Conservation (phyloP, 2,888 invertebrate genomes). For the Blastobasis lacticolella region DNA sequence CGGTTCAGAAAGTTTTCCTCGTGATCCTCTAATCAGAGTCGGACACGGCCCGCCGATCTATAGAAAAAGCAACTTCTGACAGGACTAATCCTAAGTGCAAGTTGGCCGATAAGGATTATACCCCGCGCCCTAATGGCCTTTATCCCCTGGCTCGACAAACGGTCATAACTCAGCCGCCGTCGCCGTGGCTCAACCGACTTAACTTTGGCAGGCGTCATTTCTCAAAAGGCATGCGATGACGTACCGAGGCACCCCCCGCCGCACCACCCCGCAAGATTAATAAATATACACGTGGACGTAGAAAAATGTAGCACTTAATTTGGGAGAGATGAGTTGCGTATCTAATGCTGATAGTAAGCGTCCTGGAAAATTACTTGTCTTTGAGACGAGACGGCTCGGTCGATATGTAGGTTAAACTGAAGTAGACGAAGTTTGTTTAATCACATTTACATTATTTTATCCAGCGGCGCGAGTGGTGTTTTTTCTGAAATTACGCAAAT, state of each 20-base stretch:
- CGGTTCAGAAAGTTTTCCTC: too few species aligned
- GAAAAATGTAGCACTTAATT: slow-evolving; percentile 71
- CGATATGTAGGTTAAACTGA: neutral
- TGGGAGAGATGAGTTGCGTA: slow-evolving; percentile 58
- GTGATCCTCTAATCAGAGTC: slow-evolving; percentile 62
- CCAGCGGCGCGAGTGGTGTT: too few species aligned
- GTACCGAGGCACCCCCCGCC: slow-evolving; percentile 22
- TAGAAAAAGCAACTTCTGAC: slow-evolving; percentile 69
- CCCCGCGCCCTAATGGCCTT: slow-evolving; percentile 65
- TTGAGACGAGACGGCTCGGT: neutral
- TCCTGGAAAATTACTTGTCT: slow-evolving; percentile 6
- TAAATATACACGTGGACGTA: slow-evolving; percentile 69
- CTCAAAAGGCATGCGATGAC: slow-evolving; percentile 71
- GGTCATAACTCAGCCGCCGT: slow-evolving; percentile 67
- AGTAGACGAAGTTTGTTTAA: neutral
- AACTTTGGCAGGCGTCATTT: slow-evolving; percentile 74
- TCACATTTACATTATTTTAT: too few species aligned
- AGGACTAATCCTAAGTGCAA: slow-evolving; percentile 73
- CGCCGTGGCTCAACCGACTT: slow-evolving; percentile 70
- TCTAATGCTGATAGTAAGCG: slow-evolving; percentile 33
- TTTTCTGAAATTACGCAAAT: too few species aligned
- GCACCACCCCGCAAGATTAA: slow-evolving; percentile 53
- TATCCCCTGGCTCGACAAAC: slow-evolving; percentile 70
- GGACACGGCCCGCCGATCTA: slow-evolving; percentile 57
- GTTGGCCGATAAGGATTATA: slow-evolving; percentile 72